A percentile compares a stretch with the other conserved stretches of the same genome.
Conservation (phyloP, 2,888 invertebrate species). For the Drosophila parthenogenetica region DNA sequence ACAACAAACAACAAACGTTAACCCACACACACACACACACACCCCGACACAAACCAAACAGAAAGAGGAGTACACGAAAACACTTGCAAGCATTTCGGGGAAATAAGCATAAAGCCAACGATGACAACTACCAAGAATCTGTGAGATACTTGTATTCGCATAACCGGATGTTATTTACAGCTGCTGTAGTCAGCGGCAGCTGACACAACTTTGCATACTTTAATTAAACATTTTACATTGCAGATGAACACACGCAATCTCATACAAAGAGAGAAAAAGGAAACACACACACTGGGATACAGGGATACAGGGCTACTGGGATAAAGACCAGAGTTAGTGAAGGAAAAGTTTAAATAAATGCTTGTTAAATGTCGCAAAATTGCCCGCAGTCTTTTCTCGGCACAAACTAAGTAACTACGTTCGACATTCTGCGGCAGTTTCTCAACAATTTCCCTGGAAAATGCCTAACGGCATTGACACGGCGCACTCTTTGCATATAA, state of each 20-base stretch:
- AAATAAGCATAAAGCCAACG: conserved; percentile 35
- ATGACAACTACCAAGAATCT: conserved; percentile 45
- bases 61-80: conserved; percentile 9
- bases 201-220: conserved; percentile 71
- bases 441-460: conserved; percentile 62
- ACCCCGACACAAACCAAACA: conserved; percentile 2
- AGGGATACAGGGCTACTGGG: not conserved
- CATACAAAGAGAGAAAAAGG: not conserved
- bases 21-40: conserved; percentile 25
- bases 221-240: conserved; percentile 70
- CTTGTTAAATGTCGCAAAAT: conserved; percentile 68
- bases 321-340: conserved; percentile 4
- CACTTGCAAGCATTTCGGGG: conserved; percentile 24
- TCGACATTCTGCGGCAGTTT: conserved; percentile 58
- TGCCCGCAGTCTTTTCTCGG: conserved; percentile 58
- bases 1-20: conserved; percentile 31
- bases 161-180: conserved; percentile 70
- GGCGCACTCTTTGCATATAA: conserved; percentile 11
- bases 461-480: conserved; percentile 50
- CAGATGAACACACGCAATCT: conserved; percentile 42
- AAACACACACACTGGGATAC: not conserved
- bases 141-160: conserved; percentile 38
- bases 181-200: conserved; percentile 56
- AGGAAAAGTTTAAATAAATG: conserved; percentile 66
- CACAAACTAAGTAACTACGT: conserved; percentile 49